Evolutionary conservation across 2,113 vertebrate genomes (phyloP).

Genomic region (Nothocercus julius): DNA sequence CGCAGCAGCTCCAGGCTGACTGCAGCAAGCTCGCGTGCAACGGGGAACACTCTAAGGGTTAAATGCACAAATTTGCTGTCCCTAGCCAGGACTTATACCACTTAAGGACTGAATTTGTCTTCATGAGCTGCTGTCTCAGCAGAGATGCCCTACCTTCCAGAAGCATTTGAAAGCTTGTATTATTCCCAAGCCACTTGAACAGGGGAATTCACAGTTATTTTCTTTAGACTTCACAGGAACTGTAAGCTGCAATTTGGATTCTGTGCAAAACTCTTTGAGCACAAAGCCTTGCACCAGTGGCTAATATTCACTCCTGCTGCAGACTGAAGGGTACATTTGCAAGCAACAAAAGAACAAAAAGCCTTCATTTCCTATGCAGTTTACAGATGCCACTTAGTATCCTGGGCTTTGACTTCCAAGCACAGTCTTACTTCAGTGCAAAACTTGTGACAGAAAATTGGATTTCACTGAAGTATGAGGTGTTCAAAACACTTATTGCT

Average conservation of each 20-base stretch:
- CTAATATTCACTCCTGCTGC: not conserved
- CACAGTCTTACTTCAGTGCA: not conserved
- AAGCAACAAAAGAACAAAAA: not conserved
- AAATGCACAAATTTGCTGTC: not conserved
- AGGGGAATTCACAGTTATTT: not conserved
- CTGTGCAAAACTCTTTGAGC: conserved; percentile 4
- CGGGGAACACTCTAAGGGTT: not conserved
- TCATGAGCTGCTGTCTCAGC: not conserved
- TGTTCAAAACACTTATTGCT: conserved; percentile 58
- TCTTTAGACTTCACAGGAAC: not conserved
- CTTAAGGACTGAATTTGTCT: not conserved
- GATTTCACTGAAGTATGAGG: conserved; percentile 70
- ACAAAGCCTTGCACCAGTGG: not conserved
- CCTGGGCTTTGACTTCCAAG: not conserved
- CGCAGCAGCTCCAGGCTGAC: not conserved
- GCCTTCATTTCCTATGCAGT: not conserved
- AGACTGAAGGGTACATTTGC: not conserved
- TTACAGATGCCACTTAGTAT: not conserved
- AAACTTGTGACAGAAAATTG: conserved; percentile 66
- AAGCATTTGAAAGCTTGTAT: not conserved
- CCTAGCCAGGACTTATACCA: not conserved
- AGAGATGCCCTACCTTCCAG: not conserved
- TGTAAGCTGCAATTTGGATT: not conserved
- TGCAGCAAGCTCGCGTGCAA: not conserved
- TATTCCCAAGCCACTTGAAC: not conserved